phyloP scores from a whole-genome alignment of 2,113 vertebrate species.

The Python bivittatus region DNA sequence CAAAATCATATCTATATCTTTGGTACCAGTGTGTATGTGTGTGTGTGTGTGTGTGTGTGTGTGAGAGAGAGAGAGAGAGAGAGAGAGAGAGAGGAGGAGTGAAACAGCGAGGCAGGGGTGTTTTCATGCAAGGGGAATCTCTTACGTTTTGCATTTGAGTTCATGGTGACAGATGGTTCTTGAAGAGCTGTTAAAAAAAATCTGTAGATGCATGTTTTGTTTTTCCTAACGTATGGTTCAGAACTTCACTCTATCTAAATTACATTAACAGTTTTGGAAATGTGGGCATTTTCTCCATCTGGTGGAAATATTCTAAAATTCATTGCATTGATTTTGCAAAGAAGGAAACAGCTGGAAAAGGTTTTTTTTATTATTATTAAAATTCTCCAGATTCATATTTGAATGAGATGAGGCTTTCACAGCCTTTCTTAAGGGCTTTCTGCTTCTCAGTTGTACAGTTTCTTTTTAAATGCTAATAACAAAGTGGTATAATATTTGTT shows the following conservation, averaged over 20 bases:
- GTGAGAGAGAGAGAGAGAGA: not conserved
- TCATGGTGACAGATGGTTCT: constrained; percentile 58
- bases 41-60: not conserved
- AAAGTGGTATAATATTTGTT: constrained; percentile 53
- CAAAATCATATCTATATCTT: not conserved
- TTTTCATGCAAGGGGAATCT: not conserved
- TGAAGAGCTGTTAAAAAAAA: constrained; percentile 57
- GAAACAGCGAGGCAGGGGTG: not conserved
- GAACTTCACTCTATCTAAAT: constrained; percentile 63
- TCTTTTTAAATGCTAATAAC: constrained; percentile 63
- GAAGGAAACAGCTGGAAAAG: constrained; percentile 76
- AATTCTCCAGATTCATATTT: constrained; percentile 63
- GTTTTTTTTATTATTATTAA: constrained; percentile 66
- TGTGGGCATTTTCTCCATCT: constrained; percentile 70
- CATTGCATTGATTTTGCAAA: constrained; percentile 72
- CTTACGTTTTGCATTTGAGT: constrained; percentile 22
- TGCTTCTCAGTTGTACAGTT: constrained; percentile 58
- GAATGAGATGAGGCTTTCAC: constrained; percentile 51
- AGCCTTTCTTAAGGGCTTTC: constrained; percentile 53
- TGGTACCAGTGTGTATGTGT: not conserved
- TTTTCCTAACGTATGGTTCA: constrained; percentile 54
- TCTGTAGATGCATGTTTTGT: constrained; percentile 37
- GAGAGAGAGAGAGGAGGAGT: not conserved
- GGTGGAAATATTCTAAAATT: constrained; percentile 65
- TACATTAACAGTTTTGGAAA: constrained; percentile 74